Evolutionary conservation across 92 coral and sea anemone genomes (phyloP).

Genomic region (Palythoa heliodiscus): DNA sequence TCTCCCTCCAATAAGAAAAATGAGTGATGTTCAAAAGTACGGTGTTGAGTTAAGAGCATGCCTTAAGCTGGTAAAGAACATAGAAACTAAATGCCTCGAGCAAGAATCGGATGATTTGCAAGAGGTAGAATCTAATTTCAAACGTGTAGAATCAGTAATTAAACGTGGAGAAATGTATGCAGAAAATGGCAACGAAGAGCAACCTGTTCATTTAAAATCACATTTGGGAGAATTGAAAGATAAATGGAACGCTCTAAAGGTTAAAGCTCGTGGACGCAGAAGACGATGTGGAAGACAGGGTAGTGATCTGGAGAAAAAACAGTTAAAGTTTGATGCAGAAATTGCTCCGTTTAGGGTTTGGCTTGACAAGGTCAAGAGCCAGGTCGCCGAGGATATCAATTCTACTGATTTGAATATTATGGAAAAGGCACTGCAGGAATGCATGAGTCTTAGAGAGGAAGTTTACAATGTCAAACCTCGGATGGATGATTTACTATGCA

Average conservation of each 20-base stretch:
- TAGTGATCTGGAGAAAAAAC: constrained; percentile 63
- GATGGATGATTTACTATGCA: constrained; percentile 54
- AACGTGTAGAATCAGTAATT: constrained; percentile 56
- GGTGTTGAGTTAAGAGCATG: constrained; percentile 48
- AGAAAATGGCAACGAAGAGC: constrained; percentile 42
- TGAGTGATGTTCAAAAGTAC: constrained; percentile 32
- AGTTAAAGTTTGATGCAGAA: constrained; percentile 59
- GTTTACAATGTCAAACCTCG: constrained; percentile 53
- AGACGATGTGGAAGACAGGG: constrained; percentile 56
- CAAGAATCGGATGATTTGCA: constrained; percentile 34
- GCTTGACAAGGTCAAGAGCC: constrained; percentile 52
- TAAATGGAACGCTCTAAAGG: constrained; percentile 59
- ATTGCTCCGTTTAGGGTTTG: constrained; percentile 51
- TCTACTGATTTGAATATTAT: constrained; percentile 44
- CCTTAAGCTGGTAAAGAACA: constrained; percentile 46
- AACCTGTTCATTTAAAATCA: constrained; percentile 51
- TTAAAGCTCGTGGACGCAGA: constrained; percentile 58
- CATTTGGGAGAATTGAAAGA: constrained; percentile 52
- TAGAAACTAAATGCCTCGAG: constrained; percentile 41
- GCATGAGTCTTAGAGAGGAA: constrained; percentile 38
- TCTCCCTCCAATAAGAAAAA: background rate
- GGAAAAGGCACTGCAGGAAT: constrained; percentile 54
- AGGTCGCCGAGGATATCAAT: constrained; percentile 18
- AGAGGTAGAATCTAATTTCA: constrained; percentile 56
- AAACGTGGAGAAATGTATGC: constrained; percentile 48